Evolutionary conservation across 2,888 invertebrate species (phyloP), one percentile per base, ranked within the genome.

Genomic region (Agrochola litura): DNA sequence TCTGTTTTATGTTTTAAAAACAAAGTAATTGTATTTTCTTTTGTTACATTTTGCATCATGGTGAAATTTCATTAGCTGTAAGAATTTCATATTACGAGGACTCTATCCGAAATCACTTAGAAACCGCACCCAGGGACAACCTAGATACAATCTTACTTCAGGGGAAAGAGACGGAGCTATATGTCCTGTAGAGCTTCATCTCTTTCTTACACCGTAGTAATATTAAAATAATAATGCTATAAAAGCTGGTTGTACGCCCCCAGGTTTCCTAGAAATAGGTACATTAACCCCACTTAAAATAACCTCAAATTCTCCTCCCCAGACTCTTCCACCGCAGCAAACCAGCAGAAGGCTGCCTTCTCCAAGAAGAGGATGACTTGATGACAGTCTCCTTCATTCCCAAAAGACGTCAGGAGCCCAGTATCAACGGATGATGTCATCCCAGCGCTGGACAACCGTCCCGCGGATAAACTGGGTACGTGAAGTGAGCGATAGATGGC

Each of bases 341-440:
- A 72, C 87, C 93, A 25, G 92, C 86, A 14, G 95, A 95, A 2
- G 94, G 94, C 2, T 94, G 95, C 68, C 91, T 97, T 0, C 84
- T 97, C 43, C 95, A 95, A 90, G 96, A 96, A 66, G 97, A 97
- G 8, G 97, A 97, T 78, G 96, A 96, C 86, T 85, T 96, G 81
- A 93, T 96, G 90, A 94, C 95, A 0, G 96, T 97, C 76, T 96
- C 96, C 10, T 97, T 97, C 90, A 96, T 96, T 76, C 95, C 96
- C 0, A 96, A 96, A 85, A 86, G 93, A 54, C 92, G 92, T 14
- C 93, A 93, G 1, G 88, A 90, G 69, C 87, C 93, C 6, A 93
- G 93, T 71, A 79, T 95, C 56, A 94, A 94, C 83, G 92, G 93
- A 10, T 94, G 84, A 84, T 54, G 30, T 43, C 46, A n/a, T 5